These are phyloP conservation scores for Drosophila jambulina DNA, from an alignment of 1,140 invertebrate species.

Conservation along the genomic window DNA sequence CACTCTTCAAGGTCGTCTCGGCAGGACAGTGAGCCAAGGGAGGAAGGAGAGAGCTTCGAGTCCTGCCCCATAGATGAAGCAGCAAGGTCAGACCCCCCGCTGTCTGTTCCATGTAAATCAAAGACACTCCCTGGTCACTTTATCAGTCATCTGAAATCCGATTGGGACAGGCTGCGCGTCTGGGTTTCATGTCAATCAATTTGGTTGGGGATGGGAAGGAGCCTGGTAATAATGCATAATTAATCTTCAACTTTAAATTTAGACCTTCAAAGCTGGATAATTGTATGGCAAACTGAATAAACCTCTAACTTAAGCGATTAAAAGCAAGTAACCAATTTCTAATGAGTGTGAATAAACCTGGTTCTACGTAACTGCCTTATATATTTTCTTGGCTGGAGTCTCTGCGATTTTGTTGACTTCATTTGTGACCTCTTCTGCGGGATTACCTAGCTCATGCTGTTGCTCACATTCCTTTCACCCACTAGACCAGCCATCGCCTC, in stretches of 20 bases:
- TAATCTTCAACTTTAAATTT: background rate
- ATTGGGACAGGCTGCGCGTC: background rate
- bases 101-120: conserved; percentile 32
- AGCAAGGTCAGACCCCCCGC: conserved; percentile 17
- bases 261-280: background rate
- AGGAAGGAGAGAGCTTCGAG: background rate
- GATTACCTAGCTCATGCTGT: conserved; percentile 18
- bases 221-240: conserved; percentile 20
- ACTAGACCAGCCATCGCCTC: background rate
- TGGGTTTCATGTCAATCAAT: conserved; percentile 7
- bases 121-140: conserved; percentile 41
- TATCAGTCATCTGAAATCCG: conserved; percentile 26
- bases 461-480: conserved; percentile 7
- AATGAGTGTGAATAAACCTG: background rate
- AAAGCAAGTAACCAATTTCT: background rate
- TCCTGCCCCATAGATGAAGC: conserved; percentile 8
- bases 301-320: background rate
- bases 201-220: too few relatives aligned
- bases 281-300: background rate
- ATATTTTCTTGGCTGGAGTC: background rate
- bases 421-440: conserved; percentile 19
- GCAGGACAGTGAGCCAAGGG: background rate
- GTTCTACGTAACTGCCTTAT: background rate
- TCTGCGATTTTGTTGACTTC: conserved; percentile 21
- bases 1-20: conserved; percentile 6